Evolutionary conservation across 2,888 invertebrate genomes (phyloP).

Genomic region (Ichneumon xanthorius): DNA sequence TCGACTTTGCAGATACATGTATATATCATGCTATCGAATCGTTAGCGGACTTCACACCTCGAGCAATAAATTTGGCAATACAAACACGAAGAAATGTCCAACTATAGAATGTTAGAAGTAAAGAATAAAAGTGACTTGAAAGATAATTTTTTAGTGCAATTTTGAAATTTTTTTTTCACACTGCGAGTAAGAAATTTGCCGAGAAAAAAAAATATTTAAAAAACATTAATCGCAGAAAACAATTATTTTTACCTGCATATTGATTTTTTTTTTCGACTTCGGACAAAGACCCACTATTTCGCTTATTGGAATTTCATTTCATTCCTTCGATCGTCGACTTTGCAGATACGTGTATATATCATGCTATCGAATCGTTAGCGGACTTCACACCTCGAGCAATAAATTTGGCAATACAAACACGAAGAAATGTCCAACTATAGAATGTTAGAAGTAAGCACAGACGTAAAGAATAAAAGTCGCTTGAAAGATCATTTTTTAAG

Average conservation of each 20-base stretch:
- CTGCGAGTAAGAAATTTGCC: background rate
- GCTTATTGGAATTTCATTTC: constrained; percentile 30
- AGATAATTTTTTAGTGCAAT: background rate
- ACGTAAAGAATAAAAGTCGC: background rate
- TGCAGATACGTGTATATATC: constrained; percentile 10
- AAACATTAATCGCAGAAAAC: background rate
- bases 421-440: background rate
- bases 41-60: constrained; percentile 40
- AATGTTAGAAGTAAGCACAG: background rate
- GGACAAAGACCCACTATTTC: constrained; percentile 35
- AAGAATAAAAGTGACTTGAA: background rate
- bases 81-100: constrained; percentile 5
- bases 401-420: constrained; percentile 19
- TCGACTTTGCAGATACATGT: background rate
- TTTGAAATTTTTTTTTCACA: background rate
- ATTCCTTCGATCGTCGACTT: constrained; percentile 6
- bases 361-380: background rate
- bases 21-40: constrained; percentile 1
- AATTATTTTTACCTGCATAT: background rate
- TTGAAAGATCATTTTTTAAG: background rate
- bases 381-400: constrained; percentile 32
- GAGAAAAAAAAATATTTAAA: background rate
- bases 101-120: background rate
- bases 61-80: constrained; percentile 20
- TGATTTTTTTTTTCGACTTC: background rate